Conservation (phyloP, 92 coral and sea anemone genomes). For the Parazoanthus atlanticus region DNA sequence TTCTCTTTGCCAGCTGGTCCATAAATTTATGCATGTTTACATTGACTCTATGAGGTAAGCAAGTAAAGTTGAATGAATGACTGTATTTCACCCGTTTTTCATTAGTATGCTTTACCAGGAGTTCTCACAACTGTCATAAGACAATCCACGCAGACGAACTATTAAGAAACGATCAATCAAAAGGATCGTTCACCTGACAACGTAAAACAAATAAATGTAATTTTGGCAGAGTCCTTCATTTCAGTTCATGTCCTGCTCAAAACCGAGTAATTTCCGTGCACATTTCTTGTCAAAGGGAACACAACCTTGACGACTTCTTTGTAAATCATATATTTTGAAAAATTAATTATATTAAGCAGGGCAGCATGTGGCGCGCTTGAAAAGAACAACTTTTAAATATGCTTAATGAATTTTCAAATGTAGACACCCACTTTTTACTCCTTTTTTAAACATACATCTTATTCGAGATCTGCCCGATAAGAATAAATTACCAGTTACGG, state of each 20-base stretch:
- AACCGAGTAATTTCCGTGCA: not conserved
- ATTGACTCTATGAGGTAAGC: constrained; percentile 17
- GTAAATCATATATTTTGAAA: not conserved
- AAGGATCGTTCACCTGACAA: not conserved
- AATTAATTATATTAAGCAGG: not conserved
- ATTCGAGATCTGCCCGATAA: not conserved
- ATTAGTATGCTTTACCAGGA: not conserved
- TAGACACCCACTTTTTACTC: not conserved
- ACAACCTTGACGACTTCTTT: not conserved
- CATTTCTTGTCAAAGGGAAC: not conserved
- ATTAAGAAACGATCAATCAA: not conserved
- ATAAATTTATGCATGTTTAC: constrained; percentile 41
- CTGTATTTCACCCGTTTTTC: constrained; percentile 5
- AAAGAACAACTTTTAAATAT: not conserved
- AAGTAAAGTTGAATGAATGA: constrained; percentile 6
- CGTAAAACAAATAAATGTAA: not conserved
- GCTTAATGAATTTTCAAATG: not conserved
- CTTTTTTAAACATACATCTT: no score
- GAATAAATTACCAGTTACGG: not conserved
- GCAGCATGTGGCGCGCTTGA: not conserved
- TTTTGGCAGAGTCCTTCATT: not conserved
- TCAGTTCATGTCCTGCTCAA: not conserved
- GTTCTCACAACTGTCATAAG: constrained; percentile 19
- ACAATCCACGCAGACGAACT: not conserved
- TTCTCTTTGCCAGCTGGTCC: constrained; percentile 37